Evolutionary conservation across 2,888 invertebrate genomes (phyloP).

Genomic region (Julus scandinavius): DNA sequence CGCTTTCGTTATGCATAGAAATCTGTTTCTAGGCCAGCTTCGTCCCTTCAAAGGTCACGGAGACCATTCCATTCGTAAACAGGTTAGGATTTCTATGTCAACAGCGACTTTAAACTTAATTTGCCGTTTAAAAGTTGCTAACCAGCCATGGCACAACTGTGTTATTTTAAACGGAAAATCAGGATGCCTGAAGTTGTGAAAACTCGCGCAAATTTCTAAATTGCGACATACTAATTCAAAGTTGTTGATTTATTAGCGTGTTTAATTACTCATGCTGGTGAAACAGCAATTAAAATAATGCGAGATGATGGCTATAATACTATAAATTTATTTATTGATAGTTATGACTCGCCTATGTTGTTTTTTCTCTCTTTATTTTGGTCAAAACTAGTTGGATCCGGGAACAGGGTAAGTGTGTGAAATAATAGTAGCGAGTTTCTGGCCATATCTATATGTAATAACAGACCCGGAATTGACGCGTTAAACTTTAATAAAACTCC

Average conservation of each 20-base stretch:
- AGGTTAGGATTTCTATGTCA: background rate
- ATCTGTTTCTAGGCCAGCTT: background rate
- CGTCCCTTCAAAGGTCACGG: slow-evolving; percentile 27
- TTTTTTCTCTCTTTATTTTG: no score
- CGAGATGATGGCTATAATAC: no score
- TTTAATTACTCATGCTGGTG: background rate
- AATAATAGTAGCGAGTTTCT: no score
- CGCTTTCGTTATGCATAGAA: background rate
- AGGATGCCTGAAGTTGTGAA: background rate
- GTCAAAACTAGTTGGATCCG: no score
- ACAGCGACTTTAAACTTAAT: background rate
- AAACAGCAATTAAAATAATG: no score
- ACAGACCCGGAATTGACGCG: no score
- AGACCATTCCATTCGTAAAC: background rate
- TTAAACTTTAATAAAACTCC: no score
- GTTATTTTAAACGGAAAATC: no score
- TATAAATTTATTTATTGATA: no score
- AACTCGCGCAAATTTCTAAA: background rate
- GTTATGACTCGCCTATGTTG: no score
- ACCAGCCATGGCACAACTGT: background rate
- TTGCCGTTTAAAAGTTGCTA: background rate
- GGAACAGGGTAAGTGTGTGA: no score
- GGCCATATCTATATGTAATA: no score
- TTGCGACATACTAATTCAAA: background rate
- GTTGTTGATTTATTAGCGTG: background rate